Conservation (phyloP, 2,113 vertebrate genomes). For the Emydura subglobosa region DNA sequence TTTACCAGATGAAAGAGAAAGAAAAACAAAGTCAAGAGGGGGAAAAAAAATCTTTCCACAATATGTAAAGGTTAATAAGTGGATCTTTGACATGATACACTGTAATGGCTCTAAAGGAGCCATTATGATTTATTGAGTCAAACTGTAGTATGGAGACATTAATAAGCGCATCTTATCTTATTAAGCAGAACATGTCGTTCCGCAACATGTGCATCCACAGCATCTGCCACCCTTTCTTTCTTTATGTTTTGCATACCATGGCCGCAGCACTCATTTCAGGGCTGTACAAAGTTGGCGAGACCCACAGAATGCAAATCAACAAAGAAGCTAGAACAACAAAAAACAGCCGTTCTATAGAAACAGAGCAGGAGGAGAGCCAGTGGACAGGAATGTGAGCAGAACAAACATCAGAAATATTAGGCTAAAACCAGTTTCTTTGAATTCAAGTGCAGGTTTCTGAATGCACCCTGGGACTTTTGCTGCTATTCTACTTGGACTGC, state of each 20-base stretch:
- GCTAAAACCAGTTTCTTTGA: constrained; percentile 48
- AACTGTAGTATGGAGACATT: constrained; percentile 10
- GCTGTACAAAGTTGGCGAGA: rapidly evolving
- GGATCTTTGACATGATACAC: neutral
- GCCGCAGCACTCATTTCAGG: neutral
- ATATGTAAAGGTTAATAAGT: neutral
- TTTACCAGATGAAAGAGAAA: neutral
- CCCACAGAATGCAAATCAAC: neutral
- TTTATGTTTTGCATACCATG: neutral
- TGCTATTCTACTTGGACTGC: constrained; percentile 49
- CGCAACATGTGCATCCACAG: neutral
- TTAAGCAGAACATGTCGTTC: constrained; percentile 5
- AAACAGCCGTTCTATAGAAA: neutral
- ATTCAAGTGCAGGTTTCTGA: constrained; percentile 58
- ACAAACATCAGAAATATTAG: constrained; percentile 18
- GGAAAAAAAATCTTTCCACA: neutral
- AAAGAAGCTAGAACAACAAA: neutral
- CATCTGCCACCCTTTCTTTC: neutral
- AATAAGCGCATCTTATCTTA: constrained; percentile 19
- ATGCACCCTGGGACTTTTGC: constrained; percentile 46
- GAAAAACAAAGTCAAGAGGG: neutral
- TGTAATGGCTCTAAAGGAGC: neutral
- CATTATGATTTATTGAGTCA: constrained; percentile 16
- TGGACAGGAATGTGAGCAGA: constrained; percentile 2
- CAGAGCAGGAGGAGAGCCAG: neutral